A percentile compares a stretch with the other conserved stretches of the same genome.
Evolutionary conservation across 2,797 vertebrate species (phyloP).

Genomic region (Helostoma temminkii): DNA sequence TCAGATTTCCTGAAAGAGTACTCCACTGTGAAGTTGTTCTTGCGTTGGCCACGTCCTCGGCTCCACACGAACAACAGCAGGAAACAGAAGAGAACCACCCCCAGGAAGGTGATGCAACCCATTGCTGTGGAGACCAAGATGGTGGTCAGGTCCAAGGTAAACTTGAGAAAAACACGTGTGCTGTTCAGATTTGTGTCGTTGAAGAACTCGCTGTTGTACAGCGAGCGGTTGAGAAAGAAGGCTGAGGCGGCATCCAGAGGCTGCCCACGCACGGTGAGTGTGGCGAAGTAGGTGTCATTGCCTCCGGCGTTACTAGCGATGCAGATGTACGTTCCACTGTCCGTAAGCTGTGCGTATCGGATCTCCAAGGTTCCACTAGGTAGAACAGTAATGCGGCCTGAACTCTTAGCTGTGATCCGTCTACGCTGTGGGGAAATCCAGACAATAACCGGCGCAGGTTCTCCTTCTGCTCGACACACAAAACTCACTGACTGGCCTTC

Average conservation of each 20-base stretch:
- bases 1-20: conserved; percentile 98
- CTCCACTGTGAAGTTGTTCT: conserved; percentile 97
- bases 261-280: conserved; percentile 88
- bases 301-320: conserved; percentile 97
- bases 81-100: conserved; percentile 98
- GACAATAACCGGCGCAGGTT: conserved; percentile 90
- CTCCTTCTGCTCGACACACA: conserved; percentile 93
- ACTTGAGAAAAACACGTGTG: conserved; percentile 93
- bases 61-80: conserved; percentile 98
- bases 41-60: conserved; percentile 95
- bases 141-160: conserved; percentile 97
- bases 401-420: conserved; percentile 87
- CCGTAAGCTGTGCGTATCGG: conserved; percentile 90
- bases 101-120: conserved; percentile 99
- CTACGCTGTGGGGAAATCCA: conserved; percentile 96
- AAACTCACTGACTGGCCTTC: conserved; percentile 93
- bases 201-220: conserved; percentile 87
- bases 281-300: conserved; percentile 98
- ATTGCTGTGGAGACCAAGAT: conserved; percentile 98
- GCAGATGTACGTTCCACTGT: conserved; percentile 98
- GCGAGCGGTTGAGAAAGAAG: conserved; percentile 87
- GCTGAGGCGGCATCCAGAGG: conserved; percentile 82
- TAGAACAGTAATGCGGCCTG: conserved; percentile 89
- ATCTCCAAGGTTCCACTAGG: conserved; percentile 94
- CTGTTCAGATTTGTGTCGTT: conserved; percentile 93